A percentile compares a stretch with the other conserved stretches of the same genome.
These are phyloP conservation scores for Sarotherodon lohbergeri DNA, from an alignment of 2,113 vertebrate species.

Conservation along the genomic window DNA sequence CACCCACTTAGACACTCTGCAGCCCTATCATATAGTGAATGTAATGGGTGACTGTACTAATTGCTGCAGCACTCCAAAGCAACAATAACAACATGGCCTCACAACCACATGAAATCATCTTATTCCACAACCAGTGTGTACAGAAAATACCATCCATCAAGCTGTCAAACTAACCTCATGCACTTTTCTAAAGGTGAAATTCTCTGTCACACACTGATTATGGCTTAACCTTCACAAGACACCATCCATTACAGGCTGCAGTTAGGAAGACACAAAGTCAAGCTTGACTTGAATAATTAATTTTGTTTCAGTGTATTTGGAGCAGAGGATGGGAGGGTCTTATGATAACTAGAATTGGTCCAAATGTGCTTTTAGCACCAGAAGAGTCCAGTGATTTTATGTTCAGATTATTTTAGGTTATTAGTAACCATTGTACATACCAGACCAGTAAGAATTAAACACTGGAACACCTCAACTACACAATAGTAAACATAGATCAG, in stretches of 20 bases:
- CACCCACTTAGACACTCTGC: conserved; percentile 28
- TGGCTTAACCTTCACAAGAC: conserved; percentile 9
- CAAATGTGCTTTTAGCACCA: background rate
- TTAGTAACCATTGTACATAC: background rate
- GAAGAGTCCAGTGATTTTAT: background rate
- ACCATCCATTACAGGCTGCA: background rate
- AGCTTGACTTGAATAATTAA: background rate
- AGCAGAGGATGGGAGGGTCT: background rate
- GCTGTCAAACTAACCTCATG: conserved; percentile 25
- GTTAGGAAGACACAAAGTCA: background rate
- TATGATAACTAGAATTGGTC: background rate
- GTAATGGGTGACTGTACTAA: conserved; percentile 56
- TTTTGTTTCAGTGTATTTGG: background rate
- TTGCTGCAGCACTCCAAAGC: conserved; percentile 30
- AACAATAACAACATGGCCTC: conserved; percentile 23
- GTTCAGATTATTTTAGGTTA: background rate
- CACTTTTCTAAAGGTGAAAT: conserved; percentile 36
- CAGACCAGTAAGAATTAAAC: too few relatives aligned
- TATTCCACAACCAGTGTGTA: background rate
- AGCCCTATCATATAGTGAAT: conserved; percentile 26
- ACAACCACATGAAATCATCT: conserved; percentile 50
- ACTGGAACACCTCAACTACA: background rate
- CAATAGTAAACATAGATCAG: background rate
- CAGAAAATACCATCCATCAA: conserved; percentile 49
- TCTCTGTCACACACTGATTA: background rate